A percentile compares a stretch with the other conserved stretches of the same genome.
Conservation (phyloP, 2,113 vertebrate species). For the Camelus dromedarius region DNA sequence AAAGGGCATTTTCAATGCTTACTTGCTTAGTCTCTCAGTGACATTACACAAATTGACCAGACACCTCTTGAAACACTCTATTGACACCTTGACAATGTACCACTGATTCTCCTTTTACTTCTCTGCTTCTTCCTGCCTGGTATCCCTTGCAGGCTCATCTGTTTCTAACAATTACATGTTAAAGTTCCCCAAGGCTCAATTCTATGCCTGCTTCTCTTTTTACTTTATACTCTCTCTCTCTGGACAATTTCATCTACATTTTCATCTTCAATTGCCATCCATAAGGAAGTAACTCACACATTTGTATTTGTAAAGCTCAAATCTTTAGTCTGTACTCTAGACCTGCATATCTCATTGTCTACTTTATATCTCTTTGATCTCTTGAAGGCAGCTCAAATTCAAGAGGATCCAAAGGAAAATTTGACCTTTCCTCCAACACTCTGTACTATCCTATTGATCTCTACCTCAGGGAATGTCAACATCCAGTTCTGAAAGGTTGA, state of each 20-base stretch:
- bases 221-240: background rate
- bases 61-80: background rate
- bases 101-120: slow-evolving; percentile 1
- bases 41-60: background rate
- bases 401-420: slow-evolving; percentile 9
- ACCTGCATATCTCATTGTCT: background rate
- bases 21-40: background rate
- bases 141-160: background rate
- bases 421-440: background rate
- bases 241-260: background rate
- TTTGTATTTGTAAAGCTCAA: background rate
- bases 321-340: background rate
- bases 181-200: background rate
- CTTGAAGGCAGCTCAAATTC: slow-evolving; percentile 33
- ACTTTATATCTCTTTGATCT: background rate
- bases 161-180: background rate
- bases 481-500: slow-evolving; percentile 16
- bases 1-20: slow-evolving; percentile 2
- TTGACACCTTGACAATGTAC: background rate
- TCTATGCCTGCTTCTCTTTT: background rate
- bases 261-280: background rate
- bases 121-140: background rate
- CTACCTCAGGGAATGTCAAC: background rate
- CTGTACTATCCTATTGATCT: background rate
- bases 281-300: background rate